phyloP scores from a whole-genome alignment of 2,888 invertebrate species.

The Boloria euphrosyne region DNA sequence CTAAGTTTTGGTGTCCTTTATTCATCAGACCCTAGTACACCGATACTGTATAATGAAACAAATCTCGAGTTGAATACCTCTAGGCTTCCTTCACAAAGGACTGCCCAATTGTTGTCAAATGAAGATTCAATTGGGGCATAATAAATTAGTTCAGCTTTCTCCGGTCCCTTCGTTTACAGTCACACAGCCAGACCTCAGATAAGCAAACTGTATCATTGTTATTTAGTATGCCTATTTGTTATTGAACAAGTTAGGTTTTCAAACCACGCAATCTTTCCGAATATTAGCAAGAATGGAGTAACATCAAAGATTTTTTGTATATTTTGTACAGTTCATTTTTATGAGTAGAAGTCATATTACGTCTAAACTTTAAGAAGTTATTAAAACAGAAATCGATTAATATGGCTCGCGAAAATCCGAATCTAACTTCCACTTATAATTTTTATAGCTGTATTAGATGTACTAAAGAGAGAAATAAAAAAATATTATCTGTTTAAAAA shows the following conservation, averaged over 20 bases:
- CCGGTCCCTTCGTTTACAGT: conserved; percentile 67
- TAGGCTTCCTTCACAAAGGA: conserved; percentile 60
- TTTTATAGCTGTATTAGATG: too few relatives aligned
- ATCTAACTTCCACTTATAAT: too few relatives aligned
- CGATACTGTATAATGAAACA: conserved; percentile 53
- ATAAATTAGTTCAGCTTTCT: conserved; percentile 53
- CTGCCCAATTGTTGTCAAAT: conserved; percentile 75
- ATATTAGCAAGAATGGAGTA: neutral
- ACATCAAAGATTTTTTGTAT: too few relatives aligned
- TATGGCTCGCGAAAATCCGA: too few relatives aligned
- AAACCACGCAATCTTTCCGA: neutral
- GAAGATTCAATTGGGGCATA: conserved; percentile 78
- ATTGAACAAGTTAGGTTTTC: conserved; percentile 26
- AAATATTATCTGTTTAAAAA: too few relatives aligned
- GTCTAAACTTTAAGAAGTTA: too few relatives aligned
- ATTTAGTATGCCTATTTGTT: conserved; percentile 51
- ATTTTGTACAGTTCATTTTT: too few relatives aligned
- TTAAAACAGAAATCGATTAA: too few relatives aligned
- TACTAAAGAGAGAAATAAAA: too few relatives aligned
- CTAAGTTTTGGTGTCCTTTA: conserved; percentile 42
- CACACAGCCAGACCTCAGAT: conserved; percentile 42
- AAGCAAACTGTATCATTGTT: conserved; percentile 59
- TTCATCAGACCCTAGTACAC: conserved; percentile 43
- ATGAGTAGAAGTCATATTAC: too few relatives aligned
- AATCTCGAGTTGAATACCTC: conserved; percentile 53